A percentile compares a stretch with the other conserved stretches of the same genome.
phyloP scores from a whole-genome alignment of 2,113 vertebrate species.

The Microcebus tavaratra region DNA sequence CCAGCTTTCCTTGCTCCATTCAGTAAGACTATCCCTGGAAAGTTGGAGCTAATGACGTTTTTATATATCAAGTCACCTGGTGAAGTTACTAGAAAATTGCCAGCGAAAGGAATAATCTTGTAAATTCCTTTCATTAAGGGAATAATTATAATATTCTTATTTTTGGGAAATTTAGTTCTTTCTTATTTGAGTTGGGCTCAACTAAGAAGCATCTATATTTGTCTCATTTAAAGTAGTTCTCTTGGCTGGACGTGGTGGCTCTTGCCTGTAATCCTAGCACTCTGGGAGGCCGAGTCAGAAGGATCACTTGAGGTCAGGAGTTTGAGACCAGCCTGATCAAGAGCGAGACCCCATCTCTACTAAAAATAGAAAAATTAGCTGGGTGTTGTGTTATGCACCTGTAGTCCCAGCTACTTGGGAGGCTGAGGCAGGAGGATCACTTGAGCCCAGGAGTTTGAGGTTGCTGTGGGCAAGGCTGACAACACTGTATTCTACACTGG shows the following conservation, averaged over 20 bases:
- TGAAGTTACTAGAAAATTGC: not conserved
- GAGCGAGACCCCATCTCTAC: too few species aligned
- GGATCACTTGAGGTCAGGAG: too few species aligned
- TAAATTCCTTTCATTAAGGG: not conserved
- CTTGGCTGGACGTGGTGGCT: not conserved
- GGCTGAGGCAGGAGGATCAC: too few species aligned
- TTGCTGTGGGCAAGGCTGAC: too few species aligned
- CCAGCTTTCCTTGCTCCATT: not conserved
- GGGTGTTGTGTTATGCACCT: too few species aligned
- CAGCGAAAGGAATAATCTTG: not conserved
- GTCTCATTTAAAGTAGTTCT: not conserved
- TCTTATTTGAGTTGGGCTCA: conserved; percentile 35
- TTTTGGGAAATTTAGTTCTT: conserved; percentile 2
- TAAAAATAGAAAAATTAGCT: too few species aligned
- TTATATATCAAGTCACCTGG: not conserved
- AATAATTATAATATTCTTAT: not conserved
- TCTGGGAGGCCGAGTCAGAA: too few species aligned
- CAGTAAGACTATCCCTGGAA: not conserved
- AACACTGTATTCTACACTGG: too few species aligned
- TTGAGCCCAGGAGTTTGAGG: too few species aligned
- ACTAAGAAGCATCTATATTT: not conserved
- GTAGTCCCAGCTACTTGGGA: too few species aligned
- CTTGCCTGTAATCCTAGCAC: too few species aligned
- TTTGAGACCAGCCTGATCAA: too few species aligned
- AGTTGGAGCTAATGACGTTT: not conserved